Evolutionary conservation across 2,888 invertebrate genomes (phyloP).

Genomic region (Siphlonurus alternatus): DNA sequence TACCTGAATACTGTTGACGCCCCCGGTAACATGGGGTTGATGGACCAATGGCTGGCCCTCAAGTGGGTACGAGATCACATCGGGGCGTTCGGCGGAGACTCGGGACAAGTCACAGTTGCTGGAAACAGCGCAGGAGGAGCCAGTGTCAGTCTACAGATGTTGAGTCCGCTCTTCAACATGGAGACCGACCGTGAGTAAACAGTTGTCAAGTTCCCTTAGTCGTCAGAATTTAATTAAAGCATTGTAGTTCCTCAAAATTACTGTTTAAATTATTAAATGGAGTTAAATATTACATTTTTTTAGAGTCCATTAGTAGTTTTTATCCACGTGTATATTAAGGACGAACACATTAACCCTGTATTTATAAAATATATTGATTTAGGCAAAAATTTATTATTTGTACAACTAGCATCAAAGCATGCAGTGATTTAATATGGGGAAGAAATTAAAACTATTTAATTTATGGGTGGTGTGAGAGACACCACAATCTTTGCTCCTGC

Average conservation of each 20-base stretch:
- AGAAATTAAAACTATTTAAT: not conserved
- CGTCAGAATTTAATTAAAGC: too few relatives aligned
- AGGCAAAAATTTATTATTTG: not conserved
- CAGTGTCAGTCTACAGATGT: conserved; percentile 27
- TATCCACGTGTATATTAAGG: too few relatives aligned
- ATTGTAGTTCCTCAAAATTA: too few relatives aligned
- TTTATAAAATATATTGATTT: not conserved
- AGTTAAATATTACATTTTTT: too few relatives aligned
- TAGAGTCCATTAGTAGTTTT: too few relatives aligned
- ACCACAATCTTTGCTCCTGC: too few relatives aligned
- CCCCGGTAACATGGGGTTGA: conserved; percentile 55
- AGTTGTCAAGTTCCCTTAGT: too few relatives aligned
- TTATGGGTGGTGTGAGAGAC: too few relatives aligned
- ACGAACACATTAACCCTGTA: too few relatives aligned
- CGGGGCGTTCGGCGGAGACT: conserved; percentile 50
- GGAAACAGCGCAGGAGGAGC: conserved; percentile 61
- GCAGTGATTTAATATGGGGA: not conserved
- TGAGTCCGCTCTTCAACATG: not conserved
- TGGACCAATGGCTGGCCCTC: conserved; percentile 53
- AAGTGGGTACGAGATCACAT: conserved; percentile 54
- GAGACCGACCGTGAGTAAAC: too few relatives aligned
- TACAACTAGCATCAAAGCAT: not conserved
- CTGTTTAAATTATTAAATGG: too few relatives aligned
- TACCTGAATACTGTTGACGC: conserved; percentile 51
- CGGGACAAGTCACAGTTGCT: conserved; percentile 44